Conservation (phyloP, 2,888 invertebrate genomes). For the Therioaphis trifolii region DNA sequence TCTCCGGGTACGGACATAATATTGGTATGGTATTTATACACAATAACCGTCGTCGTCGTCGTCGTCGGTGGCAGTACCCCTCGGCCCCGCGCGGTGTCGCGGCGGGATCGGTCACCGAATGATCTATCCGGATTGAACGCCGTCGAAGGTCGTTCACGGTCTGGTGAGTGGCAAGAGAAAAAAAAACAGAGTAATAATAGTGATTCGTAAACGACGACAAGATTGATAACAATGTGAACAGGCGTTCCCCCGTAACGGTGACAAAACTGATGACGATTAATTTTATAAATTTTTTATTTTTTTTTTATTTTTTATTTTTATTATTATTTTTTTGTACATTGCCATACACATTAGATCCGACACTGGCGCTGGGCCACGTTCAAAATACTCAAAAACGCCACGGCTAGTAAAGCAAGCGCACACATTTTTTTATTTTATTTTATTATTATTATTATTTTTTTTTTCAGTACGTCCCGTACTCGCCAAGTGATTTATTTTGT, state of each 20-base stretch:
- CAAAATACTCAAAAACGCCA: background rate
- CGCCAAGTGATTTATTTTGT: too few species aligned
- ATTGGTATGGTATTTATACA: too few species aligned
- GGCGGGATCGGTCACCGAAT: background rate
- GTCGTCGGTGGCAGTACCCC: too few species aligned
- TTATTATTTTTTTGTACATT: too few species aligned
- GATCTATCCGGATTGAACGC: background rate
- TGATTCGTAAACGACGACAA: background rate
- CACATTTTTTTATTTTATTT: too few species aligned
- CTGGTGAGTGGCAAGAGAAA: background rate
- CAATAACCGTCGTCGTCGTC: too few species aligned
- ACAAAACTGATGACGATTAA: constrained; percentile 3
- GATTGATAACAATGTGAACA: background rate
- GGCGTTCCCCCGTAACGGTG: background rate
- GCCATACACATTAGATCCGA: too few species aligned
- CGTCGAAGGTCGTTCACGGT: constrained; percentile 18
- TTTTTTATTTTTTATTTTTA: background rate
- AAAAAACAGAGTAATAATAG: background rate
- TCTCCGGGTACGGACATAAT: background rate
- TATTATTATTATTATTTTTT: too few species aligned
- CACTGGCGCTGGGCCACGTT: background rate
- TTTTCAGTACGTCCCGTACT: too few species aligned
- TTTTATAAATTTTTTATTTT: background rate
- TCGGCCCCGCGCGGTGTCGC: too few species aligned
- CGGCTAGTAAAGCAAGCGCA: background rate